A percentile compares a stretch with the other conserved stretches of the same genome.
These are phyloP conservation scores for Ladona fulva DNA, from an alignment of 1,140 invertebrate species.

Conservation along the genomic window DNA sequence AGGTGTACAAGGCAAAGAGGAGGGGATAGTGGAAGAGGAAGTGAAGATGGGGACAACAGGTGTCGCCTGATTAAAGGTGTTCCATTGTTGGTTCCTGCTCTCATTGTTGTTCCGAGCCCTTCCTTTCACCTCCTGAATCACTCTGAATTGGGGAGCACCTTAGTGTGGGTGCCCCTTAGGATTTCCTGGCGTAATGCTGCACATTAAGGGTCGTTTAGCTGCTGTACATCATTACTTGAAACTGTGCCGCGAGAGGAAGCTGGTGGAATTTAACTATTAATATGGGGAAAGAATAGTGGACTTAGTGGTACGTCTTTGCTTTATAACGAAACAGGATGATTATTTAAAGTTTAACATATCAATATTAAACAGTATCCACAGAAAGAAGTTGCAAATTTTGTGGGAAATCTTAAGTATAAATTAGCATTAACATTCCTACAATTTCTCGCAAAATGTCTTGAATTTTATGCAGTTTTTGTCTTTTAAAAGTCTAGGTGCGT, in stretches of 20 bases:
- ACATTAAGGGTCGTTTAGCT: neutral
- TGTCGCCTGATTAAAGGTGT: constrained; percentile 3
- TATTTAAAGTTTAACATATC: too few species aligned
- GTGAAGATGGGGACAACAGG: constrained; percentile 9
- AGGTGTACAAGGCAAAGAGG: neutral
- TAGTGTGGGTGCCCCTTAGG: neutral
- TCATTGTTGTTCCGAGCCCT: neutral
- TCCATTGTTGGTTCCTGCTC: neutral
- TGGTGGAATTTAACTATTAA: too few species aligned
- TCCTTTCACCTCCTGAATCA: neutral
- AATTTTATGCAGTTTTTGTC: too few species aligned
- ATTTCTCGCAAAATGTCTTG: too few species aligned
- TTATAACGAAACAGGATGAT: too few species aligned
- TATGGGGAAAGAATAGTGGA: too few species aligned
- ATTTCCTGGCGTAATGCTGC: neutral
- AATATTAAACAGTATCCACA: too few species aligned
- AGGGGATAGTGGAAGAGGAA: neutral
- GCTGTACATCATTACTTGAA: neutral
- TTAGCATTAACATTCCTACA: too few species aligned
- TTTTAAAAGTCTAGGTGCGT: too few species aligned
- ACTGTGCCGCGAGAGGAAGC: neutral
- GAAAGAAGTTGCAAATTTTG: too few species aligned
- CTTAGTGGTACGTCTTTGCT: too few species aligned
- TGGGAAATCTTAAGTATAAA: too few species aligned
- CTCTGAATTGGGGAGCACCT: neutral